phyloP scores from a whole-genome alignment of 2,113 vertebrate species.

The Peromyscus leucopus region DNA sequence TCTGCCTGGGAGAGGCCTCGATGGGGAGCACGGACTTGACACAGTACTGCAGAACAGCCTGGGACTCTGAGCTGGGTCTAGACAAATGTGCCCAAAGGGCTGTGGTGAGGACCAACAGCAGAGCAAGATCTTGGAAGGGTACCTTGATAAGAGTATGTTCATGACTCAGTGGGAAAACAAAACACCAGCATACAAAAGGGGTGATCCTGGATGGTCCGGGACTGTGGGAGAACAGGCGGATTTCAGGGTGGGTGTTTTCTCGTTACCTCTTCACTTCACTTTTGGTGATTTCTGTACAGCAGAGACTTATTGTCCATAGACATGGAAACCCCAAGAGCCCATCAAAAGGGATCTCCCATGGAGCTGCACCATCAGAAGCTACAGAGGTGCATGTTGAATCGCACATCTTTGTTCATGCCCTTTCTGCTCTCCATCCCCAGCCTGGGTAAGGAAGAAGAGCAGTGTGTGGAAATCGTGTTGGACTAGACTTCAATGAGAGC shows the following conservation, averaged over 20 bases:
- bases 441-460: constrained; percentile 45
- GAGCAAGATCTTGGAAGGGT: neutral
- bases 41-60: neutral
- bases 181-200: neutral
- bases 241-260: neutral
- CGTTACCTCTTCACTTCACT: neutral
- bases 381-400: neutral
- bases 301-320: constrained; percentile 1
- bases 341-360: neutral
- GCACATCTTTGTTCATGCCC: neutral
- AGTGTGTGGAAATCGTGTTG: constrained; percentile 50
- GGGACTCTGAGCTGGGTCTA: neutral
- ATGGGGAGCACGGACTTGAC: neutral
- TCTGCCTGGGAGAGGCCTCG: neutral
- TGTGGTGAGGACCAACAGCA: neutral
- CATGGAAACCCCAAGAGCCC: neutral
- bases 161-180: neutral
- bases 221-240: neutral
- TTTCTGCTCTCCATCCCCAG: neutral
- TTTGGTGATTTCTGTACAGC: neutral
- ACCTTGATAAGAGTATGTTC: neutral
- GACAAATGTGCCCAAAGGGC: neutral
- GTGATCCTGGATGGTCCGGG: neutral
- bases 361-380: neutral
- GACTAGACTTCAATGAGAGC: constrained; percentile 53